Base-by-base conservation (phyloP, 2,888 invertebrate genomes). In the Ophioninae sp. region DNA sequence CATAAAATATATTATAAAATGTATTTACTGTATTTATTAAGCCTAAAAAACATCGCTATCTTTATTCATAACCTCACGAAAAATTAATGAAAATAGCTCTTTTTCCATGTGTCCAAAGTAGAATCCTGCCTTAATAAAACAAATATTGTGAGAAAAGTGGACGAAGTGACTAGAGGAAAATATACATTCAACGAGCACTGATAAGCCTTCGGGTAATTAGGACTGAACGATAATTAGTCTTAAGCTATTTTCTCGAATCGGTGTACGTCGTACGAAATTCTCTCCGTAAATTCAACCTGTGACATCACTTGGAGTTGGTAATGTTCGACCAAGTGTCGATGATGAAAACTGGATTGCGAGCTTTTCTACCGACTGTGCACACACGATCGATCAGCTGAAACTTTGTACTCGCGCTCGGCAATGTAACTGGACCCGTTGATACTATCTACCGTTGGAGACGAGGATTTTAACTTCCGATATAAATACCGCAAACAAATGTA, bases 321-420 rank as follows among this genome's bases (percentile, higher is more conserved):
- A 13, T 13, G 17, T 6, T 17, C 51, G 17, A 17, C 51, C 51
- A 51, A 51, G 51, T 13, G 51, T 51, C 17, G 51, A 51, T 20
- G 71, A 74, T 61, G 79, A 67, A 59, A 61, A 61, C 65, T n/a
- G n/a, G n/a, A 65, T 72, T 68, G 82, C 56, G 30, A 79, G 22
- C 82, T 79, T 73, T 76, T 73, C 64, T 82, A 76, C 84, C 84
- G 84, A 84, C 84, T 51, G 72, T 44, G 23, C 17, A 51, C 51
- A 44, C 41, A 3, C 30, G 58, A 84, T 84, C 84, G 64, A 84
- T 84, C 67, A 39, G n/a, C 41, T 30, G 64, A 23, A 13, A 9
- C 59, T 39, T 20, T 22, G 23, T 30, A 23, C 65, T 71, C 65
- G 61, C 68, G 59, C 56, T 23, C 61, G 82, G 59, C 79, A 82